Evolutionary conservation across 1,140 invertebrate species (phyloP).

Genomic region (Drosophila takahashii): DNA sequence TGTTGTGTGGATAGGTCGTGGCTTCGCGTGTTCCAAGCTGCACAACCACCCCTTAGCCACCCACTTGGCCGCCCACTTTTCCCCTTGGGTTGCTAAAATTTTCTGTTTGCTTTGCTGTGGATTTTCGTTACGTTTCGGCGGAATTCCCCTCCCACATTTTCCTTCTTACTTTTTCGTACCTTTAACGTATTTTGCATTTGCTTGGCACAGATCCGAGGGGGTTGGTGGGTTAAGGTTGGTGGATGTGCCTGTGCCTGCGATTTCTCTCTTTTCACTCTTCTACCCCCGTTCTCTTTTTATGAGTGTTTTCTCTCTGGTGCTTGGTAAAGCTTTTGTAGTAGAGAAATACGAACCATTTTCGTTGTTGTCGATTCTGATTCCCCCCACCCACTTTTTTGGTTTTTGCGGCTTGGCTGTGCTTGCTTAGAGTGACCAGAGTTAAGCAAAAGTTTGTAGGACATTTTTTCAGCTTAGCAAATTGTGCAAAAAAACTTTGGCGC

Average conservation of each 20-base stretch:
- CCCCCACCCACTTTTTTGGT: conserved; percentile 29
- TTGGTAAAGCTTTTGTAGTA: conserved; percentile 77
- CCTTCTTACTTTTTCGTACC: conserved; percentile 30
- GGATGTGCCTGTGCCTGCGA: conserved; percentile 3
- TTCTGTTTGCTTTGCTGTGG: conserved; percentile 75
- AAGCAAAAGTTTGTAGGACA: conserved; percentile 46
- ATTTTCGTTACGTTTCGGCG: conserved; percentile 76
- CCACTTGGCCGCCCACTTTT: conserved; percentile 9
- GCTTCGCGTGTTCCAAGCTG: conserved; percentile 46
- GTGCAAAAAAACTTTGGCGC: conserved; percentile 13
- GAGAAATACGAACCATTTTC: conserved; percentile 63
- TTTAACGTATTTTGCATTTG: conserved; percentile 76
- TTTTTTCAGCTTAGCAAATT: conserved; percentile 35
- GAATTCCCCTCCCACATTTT: conserved; percentile 17
- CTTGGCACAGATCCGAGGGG: conserved; percentile 28
- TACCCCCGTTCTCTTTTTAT: conserved; percentile 10
- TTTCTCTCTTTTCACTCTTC: conserved; percentile 28
- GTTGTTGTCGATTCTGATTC: conserved; percentile 27
- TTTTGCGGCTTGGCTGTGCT: conserved; percentile 64
- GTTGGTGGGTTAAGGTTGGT: conserved; percentile 20
- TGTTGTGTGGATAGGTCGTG: conserved; percentile 83
- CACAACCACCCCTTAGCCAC: not conserved
- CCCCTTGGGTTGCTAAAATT: conserved; percentile 56
- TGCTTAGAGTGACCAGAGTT: conserved; percentile 66
- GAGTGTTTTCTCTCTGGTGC: conserved; percentile 15